Base-by-base conservation (phyloP, 1,140 invertebrate genomes). In the Leptinotarsa defecta region DNA sequence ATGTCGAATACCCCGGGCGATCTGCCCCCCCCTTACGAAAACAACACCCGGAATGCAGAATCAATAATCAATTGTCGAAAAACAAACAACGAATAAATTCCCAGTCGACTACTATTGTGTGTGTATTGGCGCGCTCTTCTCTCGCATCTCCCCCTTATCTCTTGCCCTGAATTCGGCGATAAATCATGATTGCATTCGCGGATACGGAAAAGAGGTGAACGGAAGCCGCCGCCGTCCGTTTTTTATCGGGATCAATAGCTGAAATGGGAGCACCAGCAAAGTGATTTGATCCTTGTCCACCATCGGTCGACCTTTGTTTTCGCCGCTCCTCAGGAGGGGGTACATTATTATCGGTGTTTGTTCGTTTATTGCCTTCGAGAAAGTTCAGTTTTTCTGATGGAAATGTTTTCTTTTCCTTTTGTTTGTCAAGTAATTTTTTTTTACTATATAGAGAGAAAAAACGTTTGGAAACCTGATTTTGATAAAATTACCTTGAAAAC, bases 141-240 rank as follows among this genome's bases (percentile, higher is more conserved):
- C 70, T 57, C 52, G n/a, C 15, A 57, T 57, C 68, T 49, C 52
- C 62, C 67, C 48, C 68, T 68, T 71, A 68, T 76, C 71, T 76
- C 68, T 76, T 72, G 61, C 75, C 65, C 24, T 61, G 65, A 69
- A 76, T 76, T 73, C 65, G 76, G 62, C 77, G 57, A 78, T 78
- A 78, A 78, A 78, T 76, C 74, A 74, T 71, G 70, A 74, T 22
- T 64, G 65, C 43, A 64, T 73, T 64, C 11, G 62, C 11, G 61
- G 17, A 65, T 73, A 64, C 20, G 43, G 43, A 57, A 57, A 57
- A 57, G 52, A 57, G 52, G 52, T 57, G 52, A 57, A 19, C 52
- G n/a, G 52, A 19, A 19, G n/a, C 52, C 52, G n/a, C 52, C 52
- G 52, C 52, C 15, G 52, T 57, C 52, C 52, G 52, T 57, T 57